Conservation (phyloP, 1,140 invertebrate species). For the Drosophila rufa region DNA sequence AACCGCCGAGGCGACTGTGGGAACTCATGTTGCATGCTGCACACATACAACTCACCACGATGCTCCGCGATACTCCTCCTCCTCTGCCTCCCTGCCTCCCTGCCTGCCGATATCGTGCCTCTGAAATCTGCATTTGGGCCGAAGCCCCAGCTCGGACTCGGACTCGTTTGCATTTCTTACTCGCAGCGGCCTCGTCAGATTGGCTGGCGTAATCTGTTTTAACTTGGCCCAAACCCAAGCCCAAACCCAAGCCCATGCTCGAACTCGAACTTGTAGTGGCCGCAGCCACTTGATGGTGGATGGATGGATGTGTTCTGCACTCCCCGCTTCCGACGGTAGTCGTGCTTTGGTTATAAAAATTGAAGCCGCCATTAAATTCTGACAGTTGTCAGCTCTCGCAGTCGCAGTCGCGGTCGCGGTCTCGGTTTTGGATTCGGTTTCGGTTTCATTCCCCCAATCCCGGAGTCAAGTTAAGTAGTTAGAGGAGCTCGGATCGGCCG, state of each 20-base stretch:
- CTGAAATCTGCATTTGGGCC: slow-evolving; percentile 76
- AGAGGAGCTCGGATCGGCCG: slow-evolving; percentile 3
- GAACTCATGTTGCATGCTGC: slow-evolving; percentile 80
- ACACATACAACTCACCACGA: slow-evolving; percentile 62
- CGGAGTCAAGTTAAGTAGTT: slow-evolving; percentile 53
- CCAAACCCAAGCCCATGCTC: background rate
- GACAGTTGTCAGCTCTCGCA: slow-evolving; percentile 75
- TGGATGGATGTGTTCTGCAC: slow-evolving; percentile 12
- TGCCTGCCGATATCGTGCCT: slow-evolving; percentile 68
- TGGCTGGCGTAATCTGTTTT: slow-evolving; percentile 73
- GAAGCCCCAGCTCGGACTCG: slow-evolving; percentile 24
- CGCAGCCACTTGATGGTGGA: slow-evolving; percentile 56
- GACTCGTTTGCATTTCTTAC: slow-evolving; percentile 76
- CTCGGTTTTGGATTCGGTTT: slow-evolving; percentile 9
- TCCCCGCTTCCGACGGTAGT: slow-evolving; percentile 69
- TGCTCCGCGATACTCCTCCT: background rate
- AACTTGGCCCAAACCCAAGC: slow-evolving; percentile 35
- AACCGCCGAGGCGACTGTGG: slow-evolving; percentile 76
- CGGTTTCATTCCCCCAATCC: slow-evolving; percentile 21
- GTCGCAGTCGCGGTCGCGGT: slow-evolving; percentile 5
- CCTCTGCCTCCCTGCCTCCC: background rate
- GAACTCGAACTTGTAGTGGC: slow-evolving; percentile 47
- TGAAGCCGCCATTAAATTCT: slow-evolving; percentile 84
- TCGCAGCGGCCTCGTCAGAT: slow-evolving; percentile 57
- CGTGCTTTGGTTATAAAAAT: slow-evolving; percentile 83